Evolutionary conservation across 2,797 vertebrate genomes (phyloP), one percentile per base, ranked within the genome.

Genomic region (Coilia nasus): DNA sequence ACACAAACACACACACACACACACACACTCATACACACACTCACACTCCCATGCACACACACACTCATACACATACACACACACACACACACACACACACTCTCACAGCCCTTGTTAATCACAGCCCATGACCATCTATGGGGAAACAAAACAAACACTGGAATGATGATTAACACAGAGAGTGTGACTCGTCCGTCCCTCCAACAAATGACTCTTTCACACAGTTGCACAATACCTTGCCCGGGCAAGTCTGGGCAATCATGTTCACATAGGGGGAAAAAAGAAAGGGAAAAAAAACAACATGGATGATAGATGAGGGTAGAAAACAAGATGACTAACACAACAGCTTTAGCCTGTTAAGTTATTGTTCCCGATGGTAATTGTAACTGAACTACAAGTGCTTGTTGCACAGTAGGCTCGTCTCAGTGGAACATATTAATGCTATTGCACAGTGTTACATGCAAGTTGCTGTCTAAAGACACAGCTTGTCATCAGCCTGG

Each of bases 361-460:
- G 17, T n/a, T 21, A 59, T 59, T n/a, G 57, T 15, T 75, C 35
- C 71, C 35, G 9, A 21, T 25, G 41, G 31, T 15, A 44, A 21
- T 78, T 1, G 71, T 78, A 41, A 19, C 71, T 21, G 71, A 41
- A 6, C 10, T 35, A 15, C 35, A 21, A 78, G 4, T 19, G 19
- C 21, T 21, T 44, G 71, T 44, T 78, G 71, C 71, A 41, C 15
- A 44, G 35, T 78, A 21, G 35, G 14, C 50, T 14, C 2, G 17
- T 44, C 71, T 41, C 35, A 17, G 71, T 2, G 71, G 71, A 44
- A 21, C 17, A 21, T 21, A 44, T 78, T 78, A 78, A 9, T 21
- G 71, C 31, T 78, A 17, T 78, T 78, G 71, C 71, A 78, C 31
- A 21, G 31, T 41, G 71, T 78, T 44, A 78, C 71, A 44, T 41